Percentiles rank a stretch among this genome's conserved stretches.
Conservation (phyloP, 2,113 vertebrate genomes). For the Macrotis lagotis region DNA sequence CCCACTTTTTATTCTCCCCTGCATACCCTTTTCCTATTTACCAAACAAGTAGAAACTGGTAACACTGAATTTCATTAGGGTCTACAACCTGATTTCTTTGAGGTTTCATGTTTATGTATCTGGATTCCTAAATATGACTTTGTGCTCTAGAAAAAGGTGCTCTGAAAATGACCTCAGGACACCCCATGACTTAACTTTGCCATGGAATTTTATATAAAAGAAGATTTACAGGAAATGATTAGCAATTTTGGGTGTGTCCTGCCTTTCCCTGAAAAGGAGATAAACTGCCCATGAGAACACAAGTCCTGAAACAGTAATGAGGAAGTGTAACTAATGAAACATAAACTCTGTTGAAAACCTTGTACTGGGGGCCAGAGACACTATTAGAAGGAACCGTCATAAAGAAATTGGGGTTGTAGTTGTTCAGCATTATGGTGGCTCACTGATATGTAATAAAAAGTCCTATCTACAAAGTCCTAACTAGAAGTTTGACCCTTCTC, state of each 20-base stretch:
- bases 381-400: not conserved
- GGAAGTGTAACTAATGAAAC: not conserved
- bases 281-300: not conserved
- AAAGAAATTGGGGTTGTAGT: not conserved
- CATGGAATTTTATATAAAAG: not conserved
- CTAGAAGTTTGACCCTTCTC: not conserved
- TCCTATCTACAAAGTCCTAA: no score
- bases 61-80: not conserved
- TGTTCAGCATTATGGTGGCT: not conserved
- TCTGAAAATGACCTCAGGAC: not conserved
- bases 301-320: not conserved
- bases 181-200: not conserved
- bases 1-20: not conserved
- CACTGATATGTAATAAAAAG: not conserved
- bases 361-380: not conserved
- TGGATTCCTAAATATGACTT: not conserved
- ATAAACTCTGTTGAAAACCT: not conserved
- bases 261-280: not conserved
- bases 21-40: not conserved
- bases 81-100: not conserved
- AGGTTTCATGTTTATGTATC: not conserved
- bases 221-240: not conserved
- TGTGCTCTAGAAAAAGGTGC: not conserved
- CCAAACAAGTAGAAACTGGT: not conserved
- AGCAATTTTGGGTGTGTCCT: not conserved